Evolutionary conservation across 1,140 invertebrate species (phyloP), one percentile per base, ranked within the genome.

Genomic region (Camponotus pennsylvanicus): DNA sequence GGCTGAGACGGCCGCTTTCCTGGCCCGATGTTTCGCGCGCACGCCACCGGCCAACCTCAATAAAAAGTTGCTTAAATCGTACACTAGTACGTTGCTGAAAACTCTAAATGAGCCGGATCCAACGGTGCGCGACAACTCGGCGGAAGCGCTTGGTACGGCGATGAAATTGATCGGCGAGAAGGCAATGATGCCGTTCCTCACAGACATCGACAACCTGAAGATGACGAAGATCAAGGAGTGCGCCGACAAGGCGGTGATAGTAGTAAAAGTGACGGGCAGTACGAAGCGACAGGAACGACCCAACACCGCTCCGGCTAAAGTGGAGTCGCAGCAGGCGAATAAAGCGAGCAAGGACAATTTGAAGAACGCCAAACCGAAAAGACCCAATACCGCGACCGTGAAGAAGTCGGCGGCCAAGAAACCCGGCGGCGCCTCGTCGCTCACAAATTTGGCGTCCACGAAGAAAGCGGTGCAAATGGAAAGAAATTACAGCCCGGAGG

Each of bases 161-260:
- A 97, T 99, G 96, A 99, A 99, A 95, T 96, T 99, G 2, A 97
- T 99, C 13, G 98, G 98, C 27, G 99, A 99, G 92, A 99, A 99
- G 95, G 96, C 97, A 18, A 97, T 99, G 67, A 96, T 96, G 59
- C 97, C 98, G 0, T 98, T 99, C 92, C 95, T 99, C 21, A 96
- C 96, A 6, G 99, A 99, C 93, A 94, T 99, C 3, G 99, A 98
- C 93, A 97, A 97, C 59, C 94, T 99, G 5, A 99, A 99, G 95
- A 97, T 99, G 96, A 96, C 97, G 34, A 99, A 99, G 96, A 98
- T 99, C 21, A 98, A 99, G 94, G 99, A 99, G 94, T 98, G 96
- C 92, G 97, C 97, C 91, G 98, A 99, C 40, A 99, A 99, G 94
- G 98, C 98, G 27, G 98, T 98, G 13, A 97, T 99, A 84, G 94